Conservation (phyloP, 23 tunicate species). For the Trididemnum clinides region DNA sequence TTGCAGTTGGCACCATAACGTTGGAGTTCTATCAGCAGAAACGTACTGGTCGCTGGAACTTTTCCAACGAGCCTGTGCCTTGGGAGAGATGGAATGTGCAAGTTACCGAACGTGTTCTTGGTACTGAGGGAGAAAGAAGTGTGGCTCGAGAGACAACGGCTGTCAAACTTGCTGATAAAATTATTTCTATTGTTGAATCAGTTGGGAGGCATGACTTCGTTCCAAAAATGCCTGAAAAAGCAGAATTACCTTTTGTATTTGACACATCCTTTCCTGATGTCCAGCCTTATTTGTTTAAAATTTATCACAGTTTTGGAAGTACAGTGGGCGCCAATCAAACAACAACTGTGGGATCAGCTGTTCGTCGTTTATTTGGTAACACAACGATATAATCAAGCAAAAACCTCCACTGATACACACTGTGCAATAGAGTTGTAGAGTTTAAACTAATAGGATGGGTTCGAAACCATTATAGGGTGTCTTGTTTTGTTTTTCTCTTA, state of each 20-base stretch:
- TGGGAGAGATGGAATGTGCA: constrained; percentile 94
- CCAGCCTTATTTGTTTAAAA: constrained; percentile 85
- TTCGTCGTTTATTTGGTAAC: constrained; percentile 59
- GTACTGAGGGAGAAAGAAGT: constrained; percentile 41
- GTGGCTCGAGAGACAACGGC: constrained; percentile 52
- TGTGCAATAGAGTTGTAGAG: no score
- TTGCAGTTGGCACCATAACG: constrained; percentile 69
- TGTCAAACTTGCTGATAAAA: constrained; percentile 47
- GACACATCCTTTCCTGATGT: constrained; percentile 73
- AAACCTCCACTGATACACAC: no score
- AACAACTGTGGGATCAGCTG: constrained; percentile 70
- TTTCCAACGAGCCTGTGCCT: constrained; percentile 70
- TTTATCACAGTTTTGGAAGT: constrained; percentile 51
- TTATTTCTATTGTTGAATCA: constrained; percentile 70
- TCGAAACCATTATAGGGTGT: no score
- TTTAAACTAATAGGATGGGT: no score
- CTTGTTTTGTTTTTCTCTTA: no score
- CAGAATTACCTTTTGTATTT: constrained; percentile 67
- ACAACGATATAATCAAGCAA: neutral
- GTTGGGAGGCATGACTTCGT: constrained; percentile 75
- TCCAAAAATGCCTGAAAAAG: constrained; percentile 75
- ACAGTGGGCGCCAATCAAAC: constrained; percentile 6
- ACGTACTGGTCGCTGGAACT: constrained; percentile 57
- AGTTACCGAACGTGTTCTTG: constrained; percentile 51
- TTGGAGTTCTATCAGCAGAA: constrained; percentile 91